Percentiles rank a stretch among this genome's conserved stretches.
These are phyloP conservation scores for Patiria miniata DNA, from an alignment of 35 echinoderm and acorn worm genomes.

Conservation along the genomic window DNA sequence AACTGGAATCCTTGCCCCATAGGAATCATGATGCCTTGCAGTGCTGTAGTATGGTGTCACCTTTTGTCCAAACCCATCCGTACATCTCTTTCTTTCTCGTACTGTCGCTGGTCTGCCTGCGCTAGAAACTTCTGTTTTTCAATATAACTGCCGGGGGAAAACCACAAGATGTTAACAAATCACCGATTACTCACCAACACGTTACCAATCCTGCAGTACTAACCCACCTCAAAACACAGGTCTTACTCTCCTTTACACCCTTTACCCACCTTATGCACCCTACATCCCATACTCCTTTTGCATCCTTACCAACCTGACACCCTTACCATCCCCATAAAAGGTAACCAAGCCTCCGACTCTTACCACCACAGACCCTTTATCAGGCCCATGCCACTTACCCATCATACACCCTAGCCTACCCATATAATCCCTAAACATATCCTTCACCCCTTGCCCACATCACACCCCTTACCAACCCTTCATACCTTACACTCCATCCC, in stretches of 20 bases:
- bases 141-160: conserved; percentile 62
- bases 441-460: too few relatives aligned
- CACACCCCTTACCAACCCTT: too few relatives aligned
- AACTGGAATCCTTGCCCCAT: too few relatives aligned
- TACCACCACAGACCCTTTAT: too few relatives aligned
- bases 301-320: too few relatives aligned
- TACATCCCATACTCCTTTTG: neutral
- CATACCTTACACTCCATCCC: too few relatives aligned
- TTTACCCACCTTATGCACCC: neutral
- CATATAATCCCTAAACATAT: too few relatives aligned
- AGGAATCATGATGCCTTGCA: too few relatives aligned
- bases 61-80: conserved; percentile 57
- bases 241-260: neutral
- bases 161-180: neutral
- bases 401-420: too few relatives aligned
- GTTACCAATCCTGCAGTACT: neutral
- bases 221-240: neutral
- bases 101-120: conserved; percentile 81
- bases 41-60: neutral
- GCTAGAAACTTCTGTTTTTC: conserved; percentile 85
- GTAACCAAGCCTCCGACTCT: too few relatives aligned
- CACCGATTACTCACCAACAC: neutral
- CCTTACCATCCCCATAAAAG: too few relatives aligned
- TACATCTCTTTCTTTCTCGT: conserved; percentile 84
- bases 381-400: too few relatives aligned